Evolutionary conservation across 2,797 vertebrate species (phyloP), one percentile per base, ranked within the genome.

Genomic region (Xyrichtys novacula): DNA sequence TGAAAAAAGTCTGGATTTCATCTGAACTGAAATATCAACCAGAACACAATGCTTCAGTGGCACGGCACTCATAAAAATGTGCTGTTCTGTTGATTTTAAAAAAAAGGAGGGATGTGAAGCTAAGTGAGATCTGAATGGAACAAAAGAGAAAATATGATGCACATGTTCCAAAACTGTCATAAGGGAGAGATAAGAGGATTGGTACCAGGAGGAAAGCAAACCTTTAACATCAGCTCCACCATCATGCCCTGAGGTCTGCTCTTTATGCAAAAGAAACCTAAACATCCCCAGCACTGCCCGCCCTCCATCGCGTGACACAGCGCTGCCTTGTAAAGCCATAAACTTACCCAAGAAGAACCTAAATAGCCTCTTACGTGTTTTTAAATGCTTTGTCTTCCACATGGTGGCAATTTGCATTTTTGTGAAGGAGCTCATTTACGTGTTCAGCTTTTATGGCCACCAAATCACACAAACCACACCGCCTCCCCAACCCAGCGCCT

Each of bases 331-430:
- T 74, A 84, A 85, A 82, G 79, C 84, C 57, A 83, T 90, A 92
- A 93, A 92, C 88, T 81, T 85, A 74, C 76, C 81, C 54, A 55
- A 81, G 78, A 88, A 62, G 64, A 85, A 74, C 86, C 83, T 71
- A 88, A 91, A 90, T 76, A 88, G 86, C 77, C 83, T 89, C 85
- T 86, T 89, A 88, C 77, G 71, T 90, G 85, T 85, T 92, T 85
- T 91, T 91, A 90, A 90, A 93, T 28, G 85, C 85, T 91, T 92
- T 84, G 87, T 93, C 85, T 90, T 90, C 88, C 93, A 93, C 92
- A 92, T 93, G 93, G 90, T 88, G 88, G 84, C 91, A 91, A 93
- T 94, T 93, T 90, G 86, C 88, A 88, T 91, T 91, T 92, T 91
- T 91, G 88, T 38, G 46, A 90, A 91, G 88, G 76, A 90, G 88